Percentiles rank a stretch among this genome's conserved stretches.
These are phyloP conservation scores for Scortum barcoo DNA, from an alignment of 2,113 vertebrate genomes.

Conservation along the genomic window DNA sequence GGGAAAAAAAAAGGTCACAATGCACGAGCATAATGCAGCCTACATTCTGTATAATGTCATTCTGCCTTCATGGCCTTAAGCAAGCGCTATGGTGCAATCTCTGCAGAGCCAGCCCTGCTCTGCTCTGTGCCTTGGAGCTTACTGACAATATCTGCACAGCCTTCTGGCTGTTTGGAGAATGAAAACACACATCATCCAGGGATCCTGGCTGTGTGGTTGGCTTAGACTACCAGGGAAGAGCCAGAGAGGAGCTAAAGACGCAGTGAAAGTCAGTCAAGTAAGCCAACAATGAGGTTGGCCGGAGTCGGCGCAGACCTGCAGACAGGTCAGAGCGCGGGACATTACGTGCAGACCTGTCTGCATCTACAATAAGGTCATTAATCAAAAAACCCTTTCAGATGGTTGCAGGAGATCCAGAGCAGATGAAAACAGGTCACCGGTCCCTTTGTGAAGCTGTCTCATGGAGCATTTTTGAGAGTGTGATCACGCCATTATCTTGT, in stretches of 20 bases:
- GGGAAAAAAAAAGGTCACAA: slow-evolving; percentile 37
- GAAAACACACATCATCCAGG: slow-evolving; percentile 59
- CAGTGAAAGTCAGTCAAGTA: slow-evolving; percentile 32
- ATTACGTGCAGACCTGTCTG: slow-evolving; percentile 3
- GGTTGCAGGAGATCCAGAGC: slow-evolving; percentile 6
- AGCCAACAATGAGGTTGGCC: slow-evolving; percentile 23
- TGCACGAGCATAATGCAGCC: slow-evolving; percentile 45
- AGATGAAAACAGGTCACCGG: slow-evolving; percentile 20
- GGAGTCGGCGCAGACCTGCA: neutral
- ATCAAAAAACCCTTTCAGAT: slow-evolving; percentile 21
- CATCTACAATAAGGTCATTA: slow-evolving; percentile 20
- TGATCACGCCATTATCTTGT: slow-evolving; percentile 13
- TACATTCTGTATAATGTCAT: slow-evolving; percentile 59
- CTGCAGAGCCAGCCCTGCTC: slow-evolving; percentile 51
- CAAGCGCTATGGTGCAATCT: slow-evolving; percentile 45
- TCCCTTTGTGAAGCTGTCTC: neutral
- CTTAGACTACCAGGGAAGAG: slow-evolving; percentile 1
- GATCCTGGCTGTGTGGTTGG: slow-evolving; percentile 31
- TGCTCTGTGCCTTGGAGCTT: slow-evolving; percentile 53
- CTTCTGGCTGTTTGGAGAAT: slow-evolving; percentile 67
- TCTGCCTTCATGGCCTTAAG: slow-evolving; percentile 54
- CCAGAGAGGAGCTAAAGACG: slow-evolving; percentile 18
- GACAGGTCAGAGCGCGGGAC: slow-evolving; percentile 7
- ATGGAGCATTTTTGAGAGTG: slow-evolving; percentile 13
- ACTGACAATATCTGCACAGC: slow-evolving; percentile 66